Percentiles rank a stretch among this genome's conserved stretches.
Evolutionary conservation across 1,140 invertebrate genomes (phyloP).

Genomic region (Caenorhabditis brenneri): DNA sequence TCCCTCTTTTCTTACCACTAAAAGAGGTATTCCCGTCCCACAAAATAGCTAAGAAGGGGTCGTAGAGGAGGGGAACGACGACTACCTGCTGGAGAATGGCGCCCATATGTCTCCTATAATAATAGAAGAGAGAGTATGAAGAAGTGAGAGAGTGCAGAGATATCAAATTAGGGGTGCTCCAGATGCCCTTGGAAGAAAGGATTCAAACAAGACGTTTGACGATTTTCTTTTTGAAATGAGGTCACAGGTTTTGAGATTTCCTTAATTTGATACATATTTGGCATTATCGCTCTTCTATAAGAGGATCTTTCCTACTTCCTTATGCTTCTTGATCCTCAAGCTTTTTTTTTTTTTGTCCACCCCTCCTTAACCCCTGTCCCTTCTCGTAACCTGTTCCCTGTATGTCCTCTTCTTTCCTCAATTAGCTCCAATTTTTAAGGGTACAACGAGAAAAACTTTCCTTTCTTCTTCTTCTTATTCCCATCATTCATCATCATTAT

Average conservation of each 20-base stretch:
- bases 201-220: neutral
- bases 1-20: neutral
- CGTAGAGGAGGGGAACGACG: neutral
- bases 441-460: neutral
- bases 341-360: neutral
- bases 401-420: neutral
- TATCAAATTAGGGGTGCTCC: slow-evolving; percentile 33
- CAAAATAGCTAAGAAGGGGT: neutral
- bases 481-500: neutral
- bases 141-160: neutral
- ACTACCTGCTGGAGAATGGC: slow-evolving; percentile 37
- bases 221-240: neutral
- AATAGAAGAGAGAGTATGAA: neutral
- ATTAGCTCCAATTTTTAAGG: slow-evolving; percentile 11
- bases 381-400: neutral
- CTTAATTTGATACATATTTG: neutral
- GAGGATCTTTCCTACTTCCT: neutral
- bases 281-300: neutral
- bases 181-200: slow-evolving; percentile 18
- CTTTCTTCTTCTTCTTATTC: neutral
- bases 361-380: neutral
- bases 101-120: slow-evolving; percentile 33
- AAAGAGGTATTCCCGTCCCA: neutral
- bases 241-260: neutral
- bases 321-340: neutral